Base-by-base conservation (phyloP, 2,888 invertebrate genomes). In the Clostera curtula region DNA sequence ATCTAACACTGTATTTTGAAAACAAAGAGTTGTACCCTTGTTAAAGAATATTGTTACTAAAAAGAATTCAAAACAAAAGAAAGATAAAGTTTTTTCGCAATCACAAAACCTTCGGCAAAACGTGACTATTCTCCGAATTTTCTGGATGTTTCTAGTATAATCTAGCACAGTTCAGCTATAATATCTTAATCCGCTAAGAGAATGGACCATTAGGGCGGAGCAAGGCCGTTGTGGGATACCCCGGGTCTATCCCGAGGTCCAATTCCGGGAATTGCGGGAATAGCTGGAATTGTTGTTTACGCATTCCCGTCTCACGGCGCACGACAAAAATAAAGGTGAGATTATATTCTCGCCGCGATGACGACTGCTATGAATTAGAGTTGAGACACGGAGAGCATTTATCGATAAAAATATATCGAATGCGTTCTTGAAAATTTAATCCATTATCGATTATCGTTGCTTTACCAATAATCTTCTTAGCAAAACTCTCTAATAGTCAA, bases 211-310 rank as follows among this genome's bases (percentile, higher is more conserved):
- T 59, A 54, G 49, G 43, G 49, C 50, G 49, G 52, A 50, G 40
- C 37, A 40, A 40, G 43, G 36, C 34, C 37, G 34, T 58, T 46
- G 54, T 33, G 34, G 39, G 28, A 36, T 25, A 26, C 30, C 38
- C 35, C 31, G 27, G 40, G 49, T 44, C 31, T 29, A 34, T 42
- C 37, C 40, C 36, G 34, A 15, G 15, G 37, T 27, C 36, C 33
- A 37, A 46, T 49, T 40, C 42, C 41, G 42, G 39, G 55, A 36
- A 49, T 49, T 33, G 29, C 30, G 34, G 39, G 27, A 33, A 44
- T 64, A 43, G 43, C 53, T 25, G 29, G 53, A 45, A 64, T 66
- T 62, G 68, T 72, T 65, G 67, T 71, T 70, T 69, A 63, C 63
- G 51, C 57, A 61, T 62, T 59, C 58, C 46, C 34, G 31, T 37